Base-by-base conservation (phyloP, 2,888 invertebrate species). In the Ennomos erosarius region DNA sequence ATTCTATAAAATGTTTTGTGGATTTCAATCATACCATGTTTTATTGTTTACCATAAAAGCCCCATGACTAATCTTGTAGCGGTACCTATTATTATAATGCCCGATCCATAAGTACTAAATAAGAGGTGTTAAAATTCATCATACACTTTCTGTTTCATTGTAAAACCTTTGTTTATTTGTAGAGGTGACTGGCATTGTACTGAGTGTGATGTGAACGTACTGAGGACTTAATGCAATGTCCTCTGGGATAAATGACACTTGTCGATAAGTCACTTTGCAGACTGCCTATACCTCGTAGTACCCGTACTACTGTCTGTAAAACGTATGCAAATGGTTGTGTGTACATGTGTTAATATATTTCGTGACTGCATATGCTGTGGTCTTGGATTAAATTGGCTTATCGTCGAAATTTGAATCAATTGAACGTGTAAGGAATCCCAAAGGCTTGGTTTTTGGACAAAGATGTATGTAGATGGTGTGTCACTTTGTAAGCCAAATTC, bases 91-190 rank as follows among this genome's bases (percentile, higher is more conserved):
- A 59, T 59, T 61, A 53, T 62, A 62, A 65, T 65, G 53, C 44
- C 39, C 57, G 37, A 49, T 43, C 49, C 67, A 44, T 56, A 56
- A 56, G 55, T 59, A 73, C 71, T 69, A 74, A 75, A 75, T 72
- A 58, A 66, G 74, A 78, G 74, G 82, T 80, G 84, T 88, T 87
- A 84, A 83, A 74, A 87, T 85, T 85, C 84, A 79, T 69, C 70
- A 75, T 79, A 81, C 70, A 75, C 82, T 85, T 84, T 84, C 82
- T 74, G 77, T 83, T 82, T 84, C 78, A 76, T 78, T 74, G 77
- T 69, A 68, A 74, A 68, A 78, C 80, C 85, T 87, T 88, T 88
- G 87, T 86, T 78, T 88, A 87, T 86, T 78, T 73, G 56, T 66
- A 34, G 68, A 75, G 85, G 85, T 85, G 82, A 81, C 75, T 84